These are phyloP conservation scores for Apamea sordens DNA, from an alignment of 2,888 invertebrate genomes.

Conservation along the genomic window DNA sequence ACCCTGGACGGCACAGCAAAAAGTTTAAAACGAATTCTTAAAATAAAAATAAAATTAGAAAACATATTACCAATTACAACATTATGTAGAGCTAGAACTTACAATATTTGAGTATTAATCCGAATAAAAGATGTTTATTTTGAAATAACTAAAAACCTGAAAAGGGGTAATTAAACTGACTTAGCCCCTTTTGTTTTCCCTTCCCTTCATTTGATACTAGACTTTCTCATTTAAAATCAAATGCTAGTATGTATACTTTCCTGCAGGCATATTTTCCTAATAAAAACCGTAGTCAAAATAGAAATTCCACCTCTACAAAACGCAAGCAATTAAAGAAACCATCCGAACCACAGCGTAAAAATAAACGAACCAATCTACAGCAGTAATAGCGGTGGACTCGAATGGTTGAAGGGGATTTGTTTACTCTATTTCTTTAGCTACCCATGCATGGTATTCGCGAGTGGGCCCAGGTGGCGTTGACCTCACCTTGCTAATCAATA, in stretches of 20 bases:
- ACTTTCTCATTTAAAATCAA: not conserved
- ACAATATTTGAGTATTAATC: not conserved
- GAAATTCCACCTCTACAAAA: not conserved
- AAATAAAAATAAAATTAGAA: too few relatives aligned
- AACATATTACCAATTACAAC: too few relatives aligned
- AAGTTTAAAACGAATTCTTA: too few relatives aligned
- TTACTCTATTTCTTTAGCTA: slow-evolving; percentile 74
- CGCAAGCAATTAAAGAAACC: slow-evolving; percentile 27
- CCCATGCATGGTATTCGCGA: slow-evolving; percentile 79
- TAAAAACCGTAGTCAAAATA: not conserved
- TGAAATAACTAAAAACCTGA: too few relatives aligned
- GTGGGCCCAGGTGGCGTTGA: slow-evolving; percentile 65
- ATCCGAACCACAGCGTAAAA: slow-evolving; percentile 46
- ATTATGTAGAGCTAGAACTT: not conserved
- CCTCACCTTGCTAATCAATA: slow-evolving; percentile 82
- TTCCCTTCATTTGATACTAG: not conserved
- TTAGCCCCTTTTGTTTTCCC: not conserved
- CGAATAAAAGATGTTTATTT: too few relatives aligned
- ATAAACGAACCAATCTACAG: slow-evolving; percentile 58
- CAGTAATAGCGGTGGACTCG: slow-evolving; percentile 52
- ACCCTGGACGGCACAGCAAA: too few relatives aligned
- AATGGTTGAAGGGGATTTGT: slow-evolving; percentile 53
- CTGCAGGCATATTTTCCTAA: not conserved
- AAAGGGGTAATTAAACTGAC: too few relatives aligned
- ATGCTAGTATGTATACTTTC: not conserved